Percentiles rank a stretch among this genome's conserved stretches.
phyloP scores from a whole-genome alignment of 2,113 vertebrate species.

The Coptodon bakossiorum region DNA sequence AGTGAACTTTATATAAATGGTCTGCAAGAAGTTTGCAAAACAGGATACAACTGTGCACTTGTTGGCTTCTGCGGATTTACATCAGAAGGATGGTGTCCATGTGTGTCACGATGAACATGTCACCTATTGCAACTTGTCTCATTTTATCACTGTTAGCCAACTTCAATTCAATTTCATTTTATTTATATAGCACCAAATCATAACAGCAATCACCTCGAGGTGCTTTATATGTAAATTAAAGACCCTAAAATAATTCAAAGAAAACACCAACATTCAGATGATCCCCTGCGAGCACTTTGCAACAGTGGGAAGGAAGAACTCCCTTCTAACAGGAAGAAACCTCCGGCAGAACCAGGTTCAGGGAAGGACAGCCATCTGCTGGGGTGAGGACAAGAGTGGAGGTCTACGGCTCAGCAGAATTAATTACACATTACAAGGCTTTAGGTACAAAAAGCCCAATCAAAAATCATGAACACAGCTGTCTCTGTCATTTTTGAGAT shows the following conservation, averaged over 20 bases:
- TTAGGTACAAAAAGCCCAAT: background rate
- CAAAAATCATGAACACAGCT: background rate
- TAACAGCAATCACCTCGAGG: background rate
- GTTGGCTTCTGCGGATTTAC: background rate
- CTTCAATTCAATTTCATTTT: background rate
- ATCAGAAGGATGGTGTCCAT: fast-evolving
- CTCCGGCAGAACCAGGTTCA: fast-evolving
- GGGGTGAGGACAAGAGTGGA: background rate
- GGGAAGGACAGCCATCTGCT: background rate
- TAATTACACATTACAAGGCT: background rate
- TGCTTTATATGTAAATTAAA: background rate
- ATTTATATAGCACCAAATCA: background rate
- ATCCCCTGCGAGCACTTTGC: background rate
- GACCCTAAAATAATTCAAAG: background rate
- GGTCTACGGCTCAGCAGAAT: background rate
- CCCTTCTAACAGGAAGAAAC: background rate
- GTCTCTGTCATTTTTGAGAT: background rate
- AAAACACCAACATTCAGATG: background rate
- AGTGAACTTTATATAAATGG: background rate
- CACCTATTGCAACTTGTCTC: background rate
- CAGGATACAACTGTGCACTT: background rate
- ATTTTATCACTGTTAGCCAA: background rate
- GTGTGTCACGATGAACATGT: background rate
- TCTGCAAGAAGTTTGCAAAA: background rate
- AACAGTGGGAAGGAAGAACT: background rate